phyloP scores from a whole-genome alignment of 2,113 vertebrate genomes.

The Baryphthengus martii region DNA sequence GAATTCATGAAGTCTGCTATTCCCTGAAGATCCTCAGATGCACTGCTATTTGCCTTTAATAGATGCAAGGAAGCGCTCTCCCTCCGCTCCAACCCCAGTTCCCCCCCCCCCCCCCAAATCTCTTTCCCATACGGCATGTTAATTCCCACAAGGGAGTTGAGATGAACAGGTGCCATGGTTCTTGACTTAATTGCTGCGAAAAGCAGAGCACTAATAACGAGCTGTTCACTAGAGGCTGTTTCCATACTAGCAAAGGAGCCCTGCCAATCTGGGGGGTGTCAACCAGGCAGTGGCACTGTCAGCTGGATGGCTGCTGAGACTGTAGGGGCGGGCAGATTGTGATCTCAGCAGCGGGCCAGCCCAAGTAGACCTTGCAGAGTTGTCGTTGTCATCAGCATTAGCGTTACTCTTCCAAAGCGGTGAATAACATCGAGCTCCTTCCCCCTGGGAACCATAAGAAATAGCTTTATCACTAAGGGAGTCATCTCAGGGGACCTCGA shows the following conservation, averaged over 20 bases:
- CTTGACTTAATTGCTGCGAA: constrained; percentile 38
- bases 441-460: not conserved
- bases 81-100: not conserved
- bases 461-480: not conserved
- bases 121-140: constrained; percentile 9
- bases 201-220: constrained; percentile 41
- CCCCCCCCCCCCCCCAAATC: not conserved
- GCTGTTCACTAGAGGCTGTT: constrained; percentile 11
- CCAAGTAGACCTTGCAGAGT: not conserved
- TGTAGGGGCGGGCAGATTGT: not conserved
- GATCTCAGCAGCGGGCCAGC: not conserved
- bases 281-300: not conserved
- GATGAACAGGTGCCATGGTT: constrained; percentile 15
- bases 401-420: not conserved
- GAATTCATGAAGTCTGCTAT: constrained; percentile 8
- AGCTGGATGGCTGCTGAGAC: not conserved
- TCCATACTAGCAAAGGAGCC: constrained; percentile 9
- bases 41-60: not conserved
- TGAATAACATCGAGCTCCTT: not conserved
- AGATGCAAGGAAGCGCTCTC: not conserved
- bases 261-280: not conserved
- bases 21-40: not conserved
- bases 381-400: not conserved
- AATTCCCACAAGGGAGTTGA: constrained; percentile 6
- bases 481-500: not conserved